phyloP scores from a whole-genome alignment of 2,888 invertebrate species.

The Netelia virgata region DNA sequence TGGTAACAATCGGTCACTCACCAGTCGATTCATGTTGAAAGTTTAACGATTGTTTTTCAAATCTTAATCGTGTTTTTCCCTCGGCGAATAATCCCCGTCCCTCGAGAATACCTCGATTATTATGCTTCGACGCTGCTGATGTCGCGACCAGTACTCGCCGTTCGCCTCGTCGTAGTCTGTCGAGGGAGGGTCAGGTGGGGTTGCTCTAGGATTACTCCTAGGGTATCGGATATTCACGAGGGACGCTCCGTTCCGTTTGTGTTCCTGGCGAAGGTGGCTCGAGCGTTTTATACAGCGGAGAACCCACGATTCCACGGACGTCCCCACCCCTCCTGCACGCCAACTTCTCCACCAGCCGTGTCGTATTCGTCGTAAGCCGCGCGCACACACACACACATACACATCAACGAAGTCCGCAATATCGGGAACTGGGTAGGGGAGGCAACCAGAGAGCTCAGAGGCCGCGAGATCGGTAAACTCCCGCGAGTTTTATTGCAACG shows the following conservation, averaged over 20 bases:
- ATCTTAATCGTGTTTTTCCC: background rate
- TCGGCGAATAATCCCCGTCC: slow-evolving; percentile 15
- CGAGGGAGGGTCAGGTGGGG: slow-evolving; percentile 22
- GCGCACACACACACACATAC: slow-evolving; percentile 5
- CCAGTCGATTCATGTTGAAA: slow-evolving; percentile 80
- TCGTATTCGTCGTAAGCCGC: slow-evolving; percentile 63
- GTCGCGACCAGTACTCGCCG: slow-evolving; percentile 77
- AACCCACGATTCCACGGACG: slow-evolving; percentile 73
- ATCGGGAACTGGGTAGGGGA: slow-evolving; percentile 39
- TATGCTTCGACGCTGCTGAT: slow-evolving; percentile 76
- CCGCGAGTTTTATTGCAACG: slow-evolving; percentile 57
- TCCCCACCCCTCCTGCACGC: slow-evolving; percentile 75
- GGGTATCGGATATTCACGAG: slow-evolving; percentile 63
- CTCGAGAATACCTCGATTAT: slow-evolving; percentile 51
- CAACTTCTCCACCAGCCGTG: slow-evolving; percentile 29
- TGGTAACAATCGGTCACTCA: slow-evolving; percentile 74
- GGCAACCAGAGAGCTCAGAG: slow-evolving; percentile 62
- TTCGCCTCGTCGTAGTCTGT: slow-evolving; percentile 72
- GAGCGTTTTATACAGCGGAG: slow-evolving; percentile 82
- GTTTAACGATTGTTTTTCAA: slow-evolving; percentile 24
- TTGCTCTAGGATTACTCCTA: slow-evolving; percentile 64
- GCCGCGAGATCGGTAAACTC: slow-evolving; percentile 67
- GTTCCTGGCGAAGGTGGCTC: slow-evolving; percentile 82
- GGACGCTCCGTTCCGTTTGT: slow-evolving; percentile 78
- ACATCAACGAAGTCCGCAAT: slow-evolving; percentile 44